Base-by-base conservation (phyloP, 2,888 invertebrate species). In the Platycheirus rosarum region DNA sequence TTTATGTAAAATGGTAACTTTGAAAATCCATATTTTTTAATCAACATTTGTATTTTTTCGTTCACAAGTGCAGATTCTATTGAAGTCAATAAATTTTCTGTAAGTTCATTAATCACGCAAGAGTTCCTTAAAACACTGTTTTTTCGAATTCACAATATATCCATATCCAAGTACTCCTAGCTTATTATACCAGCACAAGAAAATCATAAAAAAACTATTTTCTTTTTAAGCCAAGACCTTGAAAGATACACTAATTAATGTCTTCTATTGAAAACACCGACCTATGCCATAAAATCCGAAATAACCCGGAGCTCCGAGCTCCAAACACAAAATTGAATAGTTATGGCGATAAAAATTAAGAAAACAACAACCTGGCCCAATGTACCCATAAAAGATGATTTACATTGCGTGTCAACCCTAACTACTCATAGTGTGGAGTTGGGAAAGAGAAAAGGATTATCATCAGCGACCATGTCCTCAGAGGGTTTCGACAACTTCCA, bases 371-470 rank as follows among this genome's bases (percentile, higher is more conserved):
- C 57, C 20, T 35, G 65, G 57, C 57, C 40, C 80, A 70, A 51
- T 80, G 80, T 80, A 70, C 65, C 70, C 80, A 75, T 80, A 80
- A 80, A 75, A 75, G 11, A 60, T 80, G 80, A 80, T 80, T 80
- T 80, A 80, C 75, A 75, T 66, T 70, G 20, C 71, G 26, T 40
- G 49, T 32, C 63, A 55, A 40, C 60, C 26, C 55, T 55, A 57
- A 57, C 68, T 46, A 44, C 46, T 26, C 32, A 23, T 13, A 42
- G 46, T 53, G 51, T n/a, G n/a, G n/a, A n/a, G 42, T 9, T 37
- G 44, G 29, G 14, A 32, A 3, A 29, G 18, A 48, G 42, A 62
- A 37, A 68, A 74, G 74, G 79, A 69, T 63, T 51, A 65, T 44
- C 48, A 40, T 62, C 73, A 55, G 23, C 60, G 68, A 26, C 60